Conservation (phyloP, 2,113 vertebrate species). For the Panurus biarmicus region DNA sequence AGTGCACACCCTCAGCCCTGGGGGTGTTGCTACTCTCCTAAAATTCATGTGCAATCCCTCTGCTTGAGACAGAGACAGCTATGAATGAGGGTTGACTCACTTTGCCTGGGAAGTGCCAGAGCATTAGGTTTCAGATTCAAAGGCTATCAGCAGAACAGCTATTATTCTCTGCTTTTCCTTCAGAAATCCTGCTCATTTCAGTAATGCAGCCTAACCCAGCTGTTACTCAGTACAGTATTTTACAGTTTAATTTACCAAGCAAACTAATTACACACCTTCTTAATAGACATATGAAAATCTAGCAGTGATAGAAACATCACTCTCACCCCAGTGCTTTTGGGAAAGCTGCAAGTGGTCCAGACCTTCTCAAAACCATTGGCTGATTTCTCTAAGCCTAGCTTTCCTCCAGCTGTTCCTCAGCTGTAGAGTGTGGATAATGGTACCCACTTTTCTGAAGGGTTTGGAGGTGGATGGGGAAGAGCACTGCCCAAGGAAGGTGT, state of each 20-base stretch:
- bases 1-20: not conserved
- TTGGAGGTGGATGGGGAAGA: not conserved
- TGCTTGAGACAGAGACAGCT: not conserved
- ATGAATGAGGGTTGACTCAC: not conserved
- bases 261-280: not conserved
- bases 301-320: not conserved
- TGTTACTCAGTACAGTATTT: not conserved
- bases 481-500: not conserved
- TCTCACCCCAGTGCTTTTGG: not conserved
- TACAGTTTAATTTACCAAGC: not conserved
- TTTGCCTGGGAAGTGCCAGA: not conserved
- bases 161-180: not conserved
- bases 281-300: not conserved
- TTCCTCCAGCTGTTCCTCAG: not conserved
- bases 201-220: not conserved
- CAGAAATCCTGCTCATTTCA: not conserved
- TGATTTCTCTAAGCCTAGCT: not conserved
- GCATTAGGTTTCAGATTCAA: not conserved
- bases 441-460: not conserved
- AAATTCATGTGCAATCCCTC: not conserved
- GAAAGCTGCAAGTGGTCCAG: not conserved
- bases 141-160: not conserved
- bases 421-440: not conserved
- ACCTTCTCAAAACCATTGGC: not conserved
- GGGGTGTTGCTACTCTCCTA: not conserved